These are phyloP conservation scores for Silurus lanzhouensis DNA, from an alignment of 2,797 vertebrate species.

Conservation along the genomic window DNA sequence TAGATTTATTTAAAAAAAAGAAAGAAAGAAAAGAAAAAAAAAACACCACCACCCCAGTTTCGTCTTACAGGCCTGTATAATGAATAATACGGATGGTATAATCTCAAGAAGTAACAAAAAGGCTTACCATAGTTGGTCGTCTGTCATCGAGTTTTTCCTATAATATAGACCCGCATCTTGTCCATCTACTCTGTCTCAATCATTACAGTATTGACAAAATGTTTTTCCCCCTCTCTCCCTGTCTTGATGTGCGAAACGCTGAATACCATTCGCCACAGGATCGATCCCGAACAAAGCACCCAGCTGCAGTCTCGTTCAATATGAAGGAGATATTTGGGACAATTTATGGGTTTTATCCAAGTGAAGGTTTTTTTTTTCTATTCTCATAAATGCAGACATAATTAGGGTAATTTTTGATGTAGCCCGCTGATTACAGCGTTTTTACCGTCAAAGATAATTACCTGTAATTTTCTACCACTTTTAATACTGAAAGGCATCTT, in stretches of 20 bases:
- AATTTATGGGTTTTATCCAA: constrained; percentile 99
- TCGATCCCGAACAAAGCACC: constrained; percentile 99
- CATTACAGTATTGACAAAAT: constrained; percentile 98
- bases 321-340: constrained; percentile 99
- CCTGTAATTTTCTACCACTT: constrained; percentile 99
- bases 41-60: no score
- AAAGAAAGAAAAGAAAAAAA: background rate
- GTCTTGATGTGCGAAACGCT: constrained; percentile 94
- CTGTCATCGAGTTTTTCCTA: constrained; percentile 69
- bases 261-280: constrained; percentile 98
- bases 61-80: background rate
- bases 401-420: constrained; percentile 99
- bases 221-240: constrained; percentile 92
- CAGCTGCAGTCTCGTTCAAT: constrained; percentile 99
- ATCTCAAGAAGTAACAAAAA: constrained; percentile 68
- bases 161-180: constrained; percentile 83
- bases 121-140: constrained; percentile 86
- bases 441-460: constrained; percentile 99
- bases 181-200: constrained; percentile 97
- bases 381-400: constrained; percentile 99
- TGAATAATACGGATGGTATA: constrained; percentile 48
- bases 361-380: constrained; percentile 91
- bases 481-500: constrained; percentile 99
- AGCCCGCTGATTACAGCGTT: constrained; percentile 99
- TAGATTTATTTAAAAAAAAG: background rate